Base-by-base conservation (phyloP, 2,113 vertebrate species). In the Rhynchopsitta pachyrhyncha region DNA sequence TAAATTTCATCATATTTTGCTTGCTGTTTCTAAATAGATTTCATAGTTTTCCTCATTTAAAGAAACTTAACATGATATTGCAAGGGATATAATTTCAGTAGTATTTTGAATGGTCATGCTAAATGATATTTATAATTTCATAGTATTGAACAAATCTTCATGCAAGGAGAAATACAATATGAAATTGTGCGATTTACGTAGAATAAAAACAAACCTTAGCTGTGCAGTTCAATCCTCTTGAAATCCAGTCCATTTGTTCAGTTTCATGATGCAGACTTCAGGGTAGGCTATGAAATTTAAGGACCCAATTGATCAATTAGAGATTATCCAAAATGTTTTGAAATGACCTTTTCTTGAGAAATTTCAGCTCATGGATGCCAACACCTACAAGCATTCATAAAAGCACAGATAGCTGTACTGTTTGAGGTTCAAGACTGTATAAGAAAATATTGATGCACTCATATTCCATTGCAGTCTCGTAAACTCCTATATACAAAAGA, bases 291-390 rank as follows among this genome's bases (percentile, higher is more conserved):
- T 67, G 42, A 17, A 70, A 80, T 81, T 52, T 46, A 78, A 66
- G 20, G 62, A 67, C 18, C 1, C 4, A 57, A 9, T 64, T 50
- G 11, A 4, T 60, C 20, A 41, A 7, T 35, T 60, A 84, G 29
- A 7, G 49, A 46, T 71, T 64, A 66, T 53, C 14, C 5, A 59
- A 52, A 63, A 59, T 35, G 2, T 59, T 74, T 69, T 67, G 22
- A 0, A 0, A 16, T 35, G 3, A 35, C 23, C 7, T 75, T 39
- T 44, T 71, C 9, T 39, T 70, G 14, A 82, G 39, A 91, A 82
- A 75, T 60, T 64, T 78, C 13, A 71, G 39, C 17, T 78, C 13
- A n/a, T 39, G 16, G 13, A 70, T 63, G 20, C 4, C 71, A 86
- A 71, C 17, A 80, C 23, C 11, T 82, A 24, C 6, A 81, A 29